Evolutionary conservation across 2,797 vertebrate genomes (phyloP), one percentile per base, ranked within the genome.

Genomic region (Pelochelys cantorii): DNA sequence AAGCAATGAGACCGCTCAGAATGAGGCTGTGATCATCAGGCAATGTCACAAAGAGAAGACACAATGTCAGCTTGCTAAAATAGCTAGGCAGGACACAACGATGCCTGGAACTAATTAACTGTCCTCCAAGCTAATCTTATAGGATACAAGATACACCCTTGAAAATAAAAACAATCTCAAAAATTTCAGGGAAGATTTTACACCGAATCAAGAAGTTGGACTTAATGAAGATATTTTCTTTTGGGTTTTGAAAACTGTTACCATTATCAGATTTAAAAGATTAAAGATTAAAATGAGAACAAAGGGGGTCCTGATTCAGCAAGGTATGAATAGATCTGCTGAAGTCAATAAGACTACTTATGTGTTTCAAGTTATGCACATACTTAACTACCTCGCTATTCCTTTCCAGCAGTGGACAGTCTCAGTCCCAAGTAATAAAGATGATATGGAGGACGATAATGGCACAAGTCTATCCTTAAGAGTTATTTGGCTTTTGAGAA

Each of bases 401-500:
- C 34, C 65, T 59, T 75, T 75, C 71, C 22, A 75, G 3, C 12
- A 75, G 13, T 42, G 52, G 85, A 11, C 8, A 27, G 15, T 37
- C 31, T 81, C 31, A 81, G 81, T 78, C 56, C 93, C 87, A 68
- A 34, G 79, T 87, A 52, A 53, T 88, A 68, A 91, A 94, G 74
- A 25, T 13, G 71, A 75, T 75, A 7, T 48, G 42, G 42, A 48
- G 42, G 42, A 48, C 2, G 7, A 48, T 48, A 48, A 77, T 29
- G 48, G 23, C 8, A 6, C 74, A 48, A 77, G 11, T 17, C 42
- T 25, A 52, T 77, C 20, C 18, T 71, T 71, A 71, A 37, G 68
- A 37, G 18, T 37, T 37, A 71, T 34, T 37, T 75, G 71, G 5
- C 37, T 42, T 75, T 27, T 48, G 27, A 77, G 14, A 14, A 52